Evolutionary conservation across 1,140 invertebrate genomes (phyloP).

Genomic region (Asbolus verrucosus): DNA sequence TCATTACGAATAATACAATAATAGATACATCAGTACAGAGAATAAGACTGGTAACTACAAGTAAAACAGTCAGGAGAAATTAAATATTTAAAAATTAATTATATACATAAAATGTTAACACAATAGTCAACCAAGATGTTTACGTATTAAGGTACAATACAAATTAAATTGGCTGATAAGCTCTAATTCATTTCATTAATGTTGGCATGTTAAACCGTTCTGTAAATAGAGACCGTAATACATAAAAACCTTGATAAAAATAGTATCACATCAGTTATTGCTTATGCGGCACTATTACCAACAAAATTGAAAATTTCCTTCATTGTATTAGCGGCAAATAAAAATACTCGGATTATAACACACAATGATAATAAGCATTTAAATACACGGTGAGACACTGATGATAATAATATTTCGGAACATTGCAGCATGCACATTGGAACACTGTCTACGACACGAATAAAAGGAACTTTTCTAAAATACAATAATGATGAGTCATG

Average conservation of each 20-base stretch:
- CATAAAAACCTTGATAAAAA: constrained; percentile 41
- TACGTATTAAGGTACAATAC: constrained; percentile 23
- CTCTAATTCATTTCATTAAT: constrained; percentile 8
- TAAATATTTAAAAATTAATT: constrained; percentile 45
- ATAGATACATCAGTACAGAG: constrained; percentile 54
- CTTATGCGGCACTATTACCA: constrained; percentile 44
- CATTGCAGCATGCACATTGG: constrained; percentile 14
- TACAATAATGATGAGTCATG: neutral
- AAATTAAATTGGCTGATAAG: neutral
- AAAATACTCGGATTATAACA: constrained; percentile 9
- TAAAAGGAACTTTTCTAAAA: constrained; percentile 39
- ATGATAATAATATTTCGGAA: neutral
- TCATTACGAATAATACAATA: constrained; percentile 34
- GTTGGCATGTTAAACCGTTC: no score
- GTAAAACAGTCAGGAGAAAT: constrained; percentile 52
- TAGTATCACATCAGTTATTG: constrained; percentile 55
- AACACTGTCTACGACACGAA: constrained; percentile 26
- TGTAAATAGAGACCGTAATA: constrained; percentile 19
- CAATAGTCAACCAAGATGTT: constrained; percentile 28
- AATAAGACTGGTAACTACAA: constrained; percentile 53
- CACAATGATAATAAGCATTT: constrained; percentile 16
- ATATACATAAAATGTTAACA: constrained; percentile 34
- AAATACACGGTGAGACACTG: constrained; percentile 24
- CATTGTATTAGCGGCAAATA: neutral
- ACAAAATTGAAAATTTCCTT: constrained; percentile 13